These are phyloP conservation scores for Melanotaenia maccullochi DNA, from an alignment of 2,797 vertebrate species.

Conservation along the genomic window DNA sequence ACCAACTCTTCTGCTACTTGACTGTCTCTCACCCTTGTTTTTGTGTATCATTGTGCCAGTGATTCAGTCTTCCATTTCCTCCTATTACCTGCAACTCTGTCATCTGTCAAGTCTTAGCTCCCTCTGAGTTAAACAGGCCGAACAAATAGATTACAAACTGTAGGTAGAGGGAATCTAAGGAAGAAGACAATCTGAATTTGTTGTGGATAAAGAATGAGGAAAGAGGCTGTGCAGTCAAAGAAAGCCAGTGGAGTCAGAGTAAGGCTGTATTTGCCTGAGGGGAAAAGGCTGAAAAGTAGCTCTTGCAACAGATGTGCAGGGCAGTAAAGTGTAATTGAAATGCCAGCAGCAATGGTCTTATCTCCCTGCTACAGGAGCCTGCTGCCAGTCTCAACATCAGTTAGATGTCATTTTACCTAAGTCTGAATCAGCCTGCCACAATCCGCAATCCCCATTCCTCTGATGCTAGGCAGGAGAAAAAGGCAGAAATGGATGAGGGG, in stretches of 20 bases:
- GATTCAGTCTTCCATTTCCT: constrained; percentile 36
- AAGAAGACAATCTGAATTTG: constrained; percentile 83
- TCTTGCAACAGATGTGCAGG: constrained; percentile 88
- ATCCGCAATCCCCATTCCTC: constrained; percentile 82
- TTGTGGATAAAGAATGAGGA: constrained; percentile 72
- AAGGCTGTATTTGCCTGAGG: constrained; percentile 80
- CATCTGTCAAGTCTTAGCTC: constrained; percentile 63
- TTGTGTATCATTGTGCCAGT: constrained; percentile 28
- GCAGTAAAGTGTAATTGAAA: constrained; percentile 92
- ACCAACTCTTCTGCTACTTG: constrained; percentile 26
- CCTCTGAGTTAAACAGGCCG: constrained; percentile 75
- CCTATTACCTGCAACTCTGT: constrained; percentile 35
- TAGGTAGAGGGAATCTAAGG: constrained; percentile 72
- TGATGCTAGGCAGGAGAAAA: constrained; percentile 81
- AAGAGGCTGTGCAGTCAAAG: constrained; percentile 74
- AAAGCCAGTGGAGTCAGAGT: constrained; percentile 76
- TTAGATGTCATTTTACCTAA: constrained; percentile 91
- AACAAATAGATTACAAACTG: constrained; percentile 81
- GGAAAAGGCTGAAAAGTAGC: constrained; percentile 82
- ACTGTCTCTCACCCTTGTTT: constrained; percentile 36
- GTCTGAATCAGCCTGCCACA: constrained; percentile 88
- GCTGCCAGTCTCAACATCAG: constrained; percentile 90
- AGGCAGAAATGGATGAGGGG: constrained; percentile 67
- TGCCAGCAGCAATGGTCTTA: constrained; percentile 90
- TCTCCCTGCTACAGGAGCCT: constrained; percentile 88